Base-by-base conservation (phyloP, 1,140 invertebrate species). In the Macrostomum lignano region DNA sequence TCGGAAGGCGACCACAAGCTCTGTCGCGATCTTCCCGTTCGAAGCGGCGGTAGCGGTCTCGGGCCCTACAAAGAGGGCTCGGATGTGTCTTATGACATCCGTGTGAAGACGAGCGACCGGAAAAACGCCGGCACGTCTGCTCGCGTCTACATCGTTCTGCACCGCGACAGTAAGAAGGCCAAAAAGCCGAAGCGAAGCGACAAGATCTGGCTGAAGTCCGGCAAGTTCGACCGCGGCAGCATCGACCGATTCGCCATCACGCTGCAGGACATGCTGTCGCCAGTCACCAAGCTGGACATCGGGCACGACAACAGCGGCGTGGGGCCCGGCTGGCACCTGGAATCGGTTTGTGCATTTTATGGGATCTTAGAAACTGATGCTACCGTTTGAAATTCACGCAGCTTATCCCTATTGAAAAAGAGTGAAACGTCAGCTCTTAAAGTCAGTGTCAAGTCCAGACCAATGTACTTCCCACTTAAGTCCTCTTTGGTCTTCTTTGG, bases 1-100 rank as follows among this genome's bases (percentile, higher is more conserved):
- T 45, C 51, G 32, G 51, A 56, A 36, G 53, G 49, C 40, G 53
- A 56, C n/a, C n/a, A n/a, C n/a, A n/a, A n/a, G n/a, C n/a, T n/a
- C n/a, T n/a, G n/a, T n/a, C n/a, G n/a, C n/a, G n/a, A n/a, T n/a
- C n/a, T n/a, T n/a, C n/a, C n/a, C n/a, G n/a, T n/a, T n/a, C n/a
- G n/a, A n/a, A n/a, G n/a, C n/a, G n/a, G n/a, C n/a, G n/a, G n/a
- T n/a, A n/a, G n/a, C n/a, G n/a, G n/a, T n/a, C n/a, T n/a, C n/a
- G n/a, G n/a, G n/a, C n/a, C n/a, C n/a, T n/a, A n/a, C n/a, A n/a
- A n/a, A n/a, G n/a, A n/a, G n/a, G n/a, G n/a, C n/a, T n/a, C n/a
- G n/a, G n/a, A n/a, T n/a, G n/a, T n/a, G n/a, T n/a, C n/a, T n/a
- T n/a, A n/a, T n/a, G n/a, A n/a, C n/a, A n/a, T 48, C 1, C 44